Evolutionary conservation across 2,113 vertebrate genomes (phyloP).

Genomic region (Toxotes chatareus): DNA sequence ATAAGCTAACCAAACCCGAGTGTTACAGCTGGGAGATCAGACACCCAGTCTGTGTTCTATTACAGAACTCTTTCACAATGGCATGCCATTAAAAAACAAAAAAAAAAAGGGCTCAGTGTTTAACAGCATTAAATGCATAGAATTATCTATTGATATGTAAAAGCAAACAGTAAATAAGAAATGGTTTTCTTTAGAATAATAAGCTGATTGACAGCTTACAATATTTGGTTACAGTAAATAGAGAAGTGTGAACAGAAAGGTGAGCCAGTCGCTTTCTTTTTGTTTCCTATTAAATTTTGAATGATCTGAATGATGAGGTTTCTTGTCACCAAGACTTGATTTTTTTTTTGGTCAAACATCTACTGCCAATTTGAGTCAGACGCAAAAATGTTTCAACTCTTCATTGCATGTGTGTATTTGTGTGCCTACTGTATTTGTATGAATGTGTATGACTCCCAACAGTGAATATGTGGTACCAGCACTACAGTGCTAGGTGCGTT

Average conservation of each 20-base stretch:
- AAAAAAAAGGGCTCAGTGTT: slow-evolving; percentile 28
- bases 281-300: not conserved
- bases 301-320: not conserved
- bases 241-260: not conserved
- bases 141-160: slow-evolving; percentile 29
- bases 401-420: slow-evolving; percentile 8
- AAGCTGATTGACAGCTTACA: not conserved
- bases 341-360: slow-evolving; percentile 27
- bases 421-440: slow-evolving; percentile 56
- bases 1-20: slow-evolving; percentile 79
- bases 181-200: not conserved
- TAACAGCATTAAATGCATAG: slow-evolving; percentile 32
- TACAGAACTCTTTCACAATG: slow-evolving; percentile 66
- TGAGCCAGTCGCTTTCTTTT: not conserved
- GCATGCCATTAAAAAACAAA: slow-evolving; percentile 67
- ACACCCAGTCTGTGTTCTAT: slow-evolving; percentile 69
- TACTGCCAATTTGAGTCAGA: slow-evolving; percentile 24
- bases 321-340: slow-evolving; percentile 3
- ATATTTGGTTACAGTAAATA: not conserved
- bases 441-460: slow-evolving; percentile 64
- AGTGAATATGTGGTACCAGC: slow-evolving; percentile 55
- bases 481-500: slow-evolving; percentile 65
- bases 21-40: slow-evolving; percentile 82
- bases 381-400: slow-evolving; percentile 28
- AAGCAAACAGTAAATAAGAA: slow-evolving; percentile 29